Percentiles rank a stretch among this genome's conserved stretches.
phyloP scores from a whole-genome alignment of 1,140 invertebrate species.

The Drosophila parvula region DNA sequence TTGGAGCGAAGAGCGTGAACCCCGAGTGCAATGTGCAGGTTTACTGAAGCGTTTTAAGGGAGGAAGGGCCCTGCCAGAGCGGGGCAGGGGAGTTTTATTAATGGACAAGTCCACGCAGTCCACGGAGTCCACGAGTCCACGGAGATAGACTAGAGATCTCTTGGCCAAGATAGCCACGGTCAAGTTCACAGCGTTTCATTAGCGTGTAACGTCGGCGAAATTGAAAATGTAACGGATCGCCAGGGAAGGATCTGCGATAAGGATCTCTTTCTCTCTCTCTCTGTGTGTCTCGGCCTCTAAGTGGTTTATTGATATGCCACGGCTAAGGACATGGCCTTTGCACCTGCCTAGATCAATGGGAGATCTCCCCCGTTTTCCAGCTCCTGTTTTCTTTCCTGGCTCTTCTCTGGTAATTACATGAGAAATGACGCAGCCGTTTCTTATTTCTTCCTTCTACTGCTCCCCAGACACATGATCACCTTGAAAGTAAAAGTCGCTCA shows the following conservation, averaged over 20 bases:
- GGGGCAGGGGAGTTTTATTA: constrained; percentile 60
- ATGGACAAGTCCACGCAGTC: constrained; percentile 74
- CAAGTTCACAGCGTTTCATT: constrained; percentile 84
- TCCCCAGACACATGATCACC: constrained; percentile 61
- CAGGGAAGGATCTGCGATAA: constrained; percentile 56
- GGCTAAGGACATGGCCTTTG: constrained; percentile 43
- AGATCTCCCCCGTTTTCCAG: constrained; percentile 2
- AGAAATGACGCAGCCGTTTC: constrained; percentile 61
- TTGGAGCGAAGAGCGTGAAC: constrained; percentile 70
- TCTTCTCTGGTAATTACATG: constrained; percentile 19
- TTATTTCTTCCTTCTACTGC: constrained; percentile 6
- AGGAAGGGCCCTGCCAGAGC: constrained; percentile 10
- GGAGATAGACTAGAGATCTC: constrained; percentile 61
- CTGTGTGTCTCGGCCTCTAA: constrained; percentile 36
- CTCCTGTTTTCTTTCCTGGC: constrained; percentile 7
- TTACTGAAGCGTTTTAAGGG: constrained; percentile 69
- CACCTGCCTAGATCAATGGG: constrained; percentile 54
- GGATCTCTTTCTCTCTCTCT: constrained; percentile 42
- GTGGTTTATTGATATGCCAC: constrained; percentile 75
- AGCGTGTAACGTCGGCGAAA: constrained; percentile 81
- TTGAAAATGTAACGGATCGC: constrained; percentile 80
- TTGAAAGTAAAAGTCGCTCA: constrained; percentile 77
- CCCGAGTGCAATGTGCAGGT: constrained; percentile 56
- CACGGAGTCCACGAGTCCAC: constrained; percentile 16
- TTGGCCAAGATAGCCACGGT: constrained; percentile 79